Conservation (phyloP, 1,140 invertebrate species). For the Lethrus apterus region DNA sequence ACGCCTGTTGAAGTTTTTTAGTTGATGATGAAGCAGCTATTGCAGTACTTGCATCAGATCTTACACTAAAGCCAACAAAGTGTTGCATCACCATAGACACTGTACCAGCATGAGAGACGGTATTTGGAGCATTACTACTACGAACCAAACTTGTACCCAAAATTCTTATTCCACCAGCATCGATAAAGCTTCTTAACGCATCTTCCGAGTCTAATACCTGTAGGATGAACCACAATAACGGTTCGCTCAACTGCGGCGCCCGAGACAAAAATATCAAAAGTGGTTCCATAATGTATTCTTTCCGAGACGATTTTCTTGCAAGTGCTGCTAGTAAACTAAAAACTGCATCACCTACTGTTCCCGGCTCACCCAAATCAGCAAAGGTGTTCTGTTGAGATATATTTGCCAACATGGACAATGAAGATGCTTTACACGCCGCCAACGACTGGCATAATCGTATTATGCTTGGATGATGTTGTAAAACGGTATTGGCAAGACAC, state of each 20-base stretch:
- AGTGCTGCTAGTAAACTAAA: constrained; percentile 73
- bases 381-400: constrained; percentile 30
- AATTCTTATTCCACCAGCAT: constrained; percentile 52
- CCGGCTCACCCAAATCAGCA: constrained; percentile 50
- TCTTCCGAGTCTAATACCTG: constrained; percentile 61
- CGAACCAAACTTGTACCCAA: constrained; percentile 53
- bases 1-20: constrained; percentile 50
- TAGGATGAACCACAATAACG: constrained; percentile 66
- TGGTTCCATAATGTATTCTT: constrained; percentile 63
- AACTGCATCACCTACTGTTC: constrained; percentile 73
- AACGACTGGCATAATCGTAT: constrained; percentile 68
- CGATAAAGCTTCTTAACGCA: constrained; percentile 58
- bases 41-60: constrained; percentile 43
- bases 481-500: constrained; percentile 67
- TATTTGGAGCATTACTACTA: constrained; percentile 45
- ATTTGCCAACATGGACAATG: constrained; percentile 51
- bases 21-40: constrained; percentile 44
- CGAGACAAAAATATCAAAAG: constrained; percentile 65
- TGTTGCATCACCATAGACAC: constrained; percentile 57
- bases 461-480: constrained; percentile 73
- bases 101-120: constrained; percentile 41
- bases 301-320: constrained; percentile 61
- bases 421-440: constrained; percentile 61
- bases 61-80: constrained; percentile 45
- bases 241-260: constrained; percentile 60